phyloP scores from a whole-genome alignment of 2,797 vertebrate genomes.

The Pseudomugil tenellus region DNA sequence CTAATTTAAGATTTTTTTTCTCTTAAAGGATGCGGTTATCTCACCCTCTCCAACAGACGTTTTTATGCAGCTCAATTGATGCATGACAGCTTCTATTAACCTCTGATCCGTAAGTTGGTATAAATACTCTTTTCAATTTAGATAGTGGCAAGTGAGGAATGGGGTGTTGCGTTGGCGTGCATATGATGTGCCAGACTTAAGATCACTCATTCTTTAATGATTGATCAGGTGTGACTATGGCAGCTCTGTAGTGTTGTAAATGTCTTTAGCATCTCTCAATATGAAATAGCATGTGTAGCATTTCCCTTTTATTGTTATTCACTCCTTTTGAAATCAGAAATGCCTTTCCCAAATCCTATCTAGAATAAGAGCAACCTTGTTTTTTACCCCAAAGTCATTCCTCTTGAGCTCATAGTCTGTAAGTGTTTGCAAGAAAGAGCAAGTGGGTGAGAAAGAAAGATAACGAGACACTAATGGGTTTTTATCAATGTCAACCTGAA shows the following conservation, averaged over 20 bases:
- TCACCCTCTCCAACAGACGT: constrained; percentile 54
- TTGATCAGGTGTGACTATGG: constrained; percentile 17
- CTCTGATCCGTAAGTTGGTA: constrained; percentile 73
- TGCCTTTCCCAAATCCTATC: constrained; percentile 14
- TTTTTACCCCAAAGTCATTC: constrained; percentile 44
- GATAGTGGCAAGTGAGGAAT: constrained; percentile 67
- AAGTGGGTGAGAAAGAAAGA: constrained; percentile 37
- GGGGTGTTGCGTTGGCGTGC: constrained; percentile 38
- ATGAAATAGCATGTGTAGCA: constrained; percentile 44
- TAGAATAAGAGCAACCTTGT: constrained; percentile 56
- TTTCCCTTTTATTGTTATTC: constrained; percentile 12
- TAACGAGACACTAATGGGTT: constrained; percentile 66
- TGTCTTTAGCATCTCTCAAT: constrained; percentile 27
- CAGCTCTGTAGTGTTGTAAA: constrained; percentile 5
- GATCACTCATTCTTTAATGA: constrained; percentile 57
- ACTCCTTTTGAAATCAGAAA: constrained; percentile 27
- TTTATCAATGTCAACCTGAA: constrained; percentile 79
- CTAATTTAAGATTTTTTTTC: constrained; percentile 8
- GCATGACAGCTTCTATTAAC: constrained; percentile 78
- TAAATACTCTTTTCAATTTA: constrained; percentile 82
- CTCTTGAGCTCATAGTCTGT: constrained; percentile 45
- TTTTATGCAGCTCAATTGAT: constrained; percentile 78
- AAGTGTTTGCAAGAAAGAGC: constrained; percentile 29
- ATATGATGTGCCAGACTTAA: constrained; percentile 37
- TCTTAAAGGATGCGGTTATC: constrained; percentile 73